phyloP scores from a whole-genome alignment of 2,113 vertebrate species.

The Eulacestoma nigropectus region DNA sequence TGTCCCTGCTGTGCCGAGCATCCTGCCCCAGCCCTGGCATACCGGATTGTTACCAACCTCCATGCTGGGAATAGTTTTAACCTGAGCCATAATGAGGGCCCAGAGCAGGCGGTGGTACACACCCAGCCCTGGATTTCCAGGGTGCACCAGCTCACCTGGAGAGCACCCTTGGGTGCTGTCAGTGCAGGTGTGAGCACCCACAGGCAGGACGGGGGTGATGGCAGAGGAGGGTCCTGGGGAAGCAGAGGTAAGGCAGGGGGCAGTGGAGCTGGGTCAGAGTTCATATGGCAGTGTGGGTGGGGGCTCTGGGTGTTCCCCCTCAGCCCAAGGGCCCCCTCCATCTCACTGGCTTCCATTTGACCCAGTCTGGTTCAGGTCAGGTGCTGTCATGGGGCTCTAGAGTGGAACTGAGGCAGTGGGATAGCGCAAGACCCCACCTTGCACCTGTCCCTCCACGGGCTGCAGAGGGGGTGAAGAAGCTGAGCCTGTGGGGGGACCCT shows the following conservation, averaged over 20 bases:
- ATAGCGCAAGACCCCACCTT: background rate
- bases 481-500: too few species aligned
- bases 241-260: background rate
- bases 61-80: background rate
- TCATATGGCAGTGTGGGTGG: background rate
- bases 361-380: background rate
- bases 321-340: accelerated
- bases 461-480: background rate
- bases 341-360: background rate
- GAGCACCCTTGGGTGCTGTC: background rate
- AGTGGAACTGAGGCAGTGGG: background rate
- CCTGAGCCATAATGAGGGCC: constrained; percentile 30
- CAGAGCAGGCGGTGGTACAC: background rate
- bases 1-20: accelerated
- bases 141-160: background rate
- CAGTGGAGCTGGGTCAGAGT: background rate
- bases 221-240: background rate
- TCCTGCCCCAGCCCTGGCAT: background rate
- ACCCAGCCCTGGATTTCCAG: background rate
- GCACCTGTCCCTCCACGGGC: background rate
- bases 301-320: background rate
- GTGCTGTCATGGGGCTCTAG: background rate
- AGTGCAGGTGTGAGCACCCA: background rate
- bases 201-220: background rate
- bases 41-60: background rate